These are phyloP conservation scores for Timandra comae DNA, from an alignment of 2,888 invertebrate genomes.

Conservation along the genomic window DNA sequence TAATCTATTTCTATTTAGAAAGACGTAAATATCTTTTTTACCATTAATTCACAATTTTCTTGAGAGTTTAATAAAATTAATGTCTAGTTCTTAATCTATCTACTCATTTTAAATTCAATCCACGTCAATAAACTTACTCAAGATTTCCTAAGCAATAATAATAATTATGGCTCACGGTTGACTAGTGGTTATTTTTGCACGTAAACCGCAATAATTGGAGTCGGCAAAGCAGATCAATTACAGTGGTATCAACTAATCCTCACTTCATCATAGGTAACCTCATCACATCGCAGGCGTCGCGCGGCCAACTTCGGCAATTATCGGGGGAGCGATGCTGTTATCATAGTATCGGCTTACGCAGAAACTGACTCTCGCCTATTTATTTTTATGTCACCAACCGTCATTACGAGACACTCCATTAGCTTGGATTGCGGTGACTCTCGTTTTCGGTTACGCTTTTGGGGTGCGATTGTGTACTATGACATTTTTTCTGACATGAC, in stretches of 20 bases:
- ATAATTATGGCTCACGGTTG: constrained; percentile 3
- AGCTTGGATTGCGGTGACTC: constrained; percentile 74
- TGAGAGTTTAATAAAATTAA: too few relatives aligned
- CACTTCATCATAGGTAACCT: constrained; percentile 48
- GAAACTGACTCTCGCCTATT: constrained; percentile 77
- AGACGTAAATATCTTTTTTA: too few relatives aligned
- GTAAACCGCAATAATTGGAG: constrained; percentile 22
- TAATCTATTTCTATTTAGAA: too few relatives aligned
- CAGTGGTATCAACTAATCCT: constrained; percentile 54
- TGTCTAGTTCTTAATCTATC: too few relatives aligned
- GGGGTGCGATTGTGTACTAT: constrained; percentile 64
- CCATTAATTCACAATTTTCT: too few relatives aligned
- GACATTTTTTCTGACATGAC: constrained; percentile 39
- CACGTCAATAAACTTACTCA: constrained; percentile 1
- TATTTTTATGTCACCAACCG: constrained; percentile 78
- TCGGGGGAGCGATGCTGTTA: constrained; percentile 74
- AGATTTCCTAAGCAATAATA: too few relatives aligned
- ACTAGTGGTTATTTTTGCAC: constrained; percentile 1
- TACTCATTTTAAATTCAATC: too few relatives aligned
- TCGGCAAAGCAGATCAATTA: constrained; percentile 46
- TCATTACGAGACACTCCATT: constrained; percentile 78
- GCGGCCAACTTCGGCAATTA: constrained; percentile 71
- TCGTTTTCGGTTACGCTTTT: constrained; percentile 72
- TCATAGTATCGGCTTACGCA: constrained; percentile 78
- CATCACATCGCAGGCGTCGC: constrained; percentile 35